phyloP scores from a whole-genome alignment of 2,888 invertebrate species.

The Drosophila koepferae region DNA sequence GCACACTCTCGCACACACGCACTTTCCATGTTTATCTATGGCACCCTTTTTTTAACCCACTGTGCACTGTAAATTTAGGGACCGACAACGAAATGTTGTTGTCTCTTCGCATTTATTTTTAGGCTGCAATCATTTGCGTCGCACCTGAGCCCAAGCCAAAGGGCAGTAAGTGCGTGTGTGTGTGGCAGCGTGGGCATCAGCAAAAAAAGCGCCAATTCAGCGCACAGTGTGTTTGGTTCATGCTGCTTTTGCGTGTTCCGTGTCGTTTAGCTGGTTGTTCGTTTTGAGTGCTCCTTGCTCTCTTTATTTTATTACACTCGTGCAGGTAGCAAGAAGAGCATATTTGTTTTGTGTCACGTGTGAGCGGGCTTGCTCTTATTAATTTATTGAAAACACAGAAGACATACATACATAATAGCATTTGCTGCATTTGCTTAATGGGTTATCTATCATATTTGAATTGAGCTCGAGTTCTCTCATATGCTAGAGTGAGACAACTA shows the following conservation, averaged over 20 bases:
- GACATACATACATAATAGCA: too few relatives aligned
- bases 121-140: constrained; percentile 45
- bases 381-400: too few relatives aligned
- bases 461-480: background rate
- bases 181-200: constrained; percentile 20
- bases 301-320: constrained; percentile 2
- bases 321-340: background rate
- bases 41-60: constrained; percentile 29
- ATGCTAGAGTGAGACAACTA: background rate
- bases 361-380: too few relatives aligned
- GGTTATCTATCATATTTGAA: background rate
- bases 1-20: constrained; percentile 4
- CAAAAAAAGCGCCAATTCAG: constrained; percentile 74
- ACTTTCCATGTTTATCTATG: constrained; percentile 35
- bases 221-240: constrained; percentile 58
- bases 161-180: constrained; percentile 6
- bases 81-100: constrained; percentile 40
- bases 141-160: constrained; percentile 25
- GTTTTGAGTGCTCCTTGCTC: constrained; percentile 21
- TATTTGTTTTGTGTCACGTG: background rate
- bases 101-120: constrained; percentile 35
- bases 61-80: constrained; percentile 61
- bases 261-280: constrained; percentile 41
- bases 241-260: constrained; percentile 68
- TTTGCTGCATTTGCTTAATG: background rate